These are phyloP conservation scores for Labeo rohita DNA, from an alignment of 2,113 vertebrate species.

Conservation along the genomic window DNA sequence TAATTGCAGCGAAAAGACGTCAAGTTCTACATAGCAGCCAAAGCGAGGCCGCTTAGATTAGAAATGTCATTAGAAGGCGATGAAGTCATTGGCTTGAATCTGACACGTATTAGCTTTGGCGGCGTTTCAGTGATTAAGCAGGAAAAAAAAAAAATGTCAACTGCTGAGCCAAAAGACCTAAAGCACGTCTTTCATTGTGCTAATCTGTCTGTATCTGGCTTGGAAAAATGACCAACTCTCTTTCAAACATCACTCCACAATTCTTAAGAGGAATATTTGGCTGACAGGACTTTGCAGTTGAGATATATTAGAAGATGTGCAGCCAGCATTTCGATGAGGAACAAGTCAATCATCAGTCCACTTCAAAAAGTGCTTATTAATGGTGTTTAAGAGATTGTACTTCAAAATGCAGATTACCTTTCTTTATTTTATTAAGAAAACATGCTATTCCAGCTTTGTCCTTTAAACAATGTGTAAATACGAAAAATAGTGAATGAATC, in stretches of 20 bases:
- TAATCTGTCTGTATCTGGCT: constrained; percentile 4
- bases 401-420: no score
- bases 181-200: constrained; percentile 3
- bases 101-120: constrained; percentile 52
- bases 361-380: not conserved
- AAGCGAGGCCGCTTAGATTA: constrained; percentile 42
- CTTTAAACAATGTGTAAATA: no score
- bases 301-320: not conserved
- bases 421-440: no score
- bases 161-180: constrained; percentile 8
- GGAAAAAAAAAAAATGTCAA: not conserved
- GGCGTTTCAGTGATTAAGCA: constrained; percentile 13
- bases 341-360: not conserved
- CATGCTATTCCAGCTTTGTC: no score
- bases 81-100: constrained; percentile 48
- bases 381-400: not conserved
- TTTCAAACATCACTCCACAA: not conserved
- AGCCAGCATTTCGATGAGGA: not conserved
- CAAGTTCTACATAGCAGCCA: constrained; percentile 25
- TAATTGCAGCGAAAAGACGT: constrained; percentile 51
- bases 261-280: not conserved
- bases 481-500: no score
- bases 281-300: not conserved
- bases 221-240: not conserved
- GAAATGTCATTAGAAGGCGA: constrained; percentile 22